These are phyloP conservation scores for Microctenopoma stevenorrisi DNA, from an alignment of 2,797 vertebrate species.

Conservation along the genomic window DNA sequence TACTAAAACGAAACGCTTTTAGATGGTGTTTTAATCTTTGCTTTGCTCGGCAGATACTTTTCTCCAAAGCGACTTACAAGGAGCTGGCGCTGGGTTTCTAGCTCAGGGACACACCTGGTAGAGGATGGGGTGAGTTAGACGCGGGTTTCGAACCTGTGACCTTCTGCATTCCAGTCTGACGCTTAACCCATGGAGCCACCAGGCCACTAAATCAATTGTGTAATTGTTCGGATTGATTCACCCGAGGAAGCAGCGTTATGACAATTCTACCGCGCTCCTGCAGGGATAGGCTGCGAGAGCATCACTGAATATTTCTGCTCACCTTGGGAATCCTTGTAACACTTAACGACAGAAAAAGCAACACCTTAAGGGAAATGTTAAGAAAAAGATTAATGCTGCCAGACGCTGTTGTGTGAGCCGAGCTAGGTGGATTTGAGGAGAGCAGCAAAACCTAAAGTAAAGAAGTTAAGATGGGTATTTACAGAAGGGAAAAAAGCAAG, in stretches of 20 bases:
- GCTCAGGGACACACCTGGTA: too few relatives aligned
- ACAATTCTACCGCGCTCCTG: background rate
- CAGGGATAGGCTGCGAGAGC: background rate
- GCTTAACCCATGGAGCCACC: too few relatives aligned
- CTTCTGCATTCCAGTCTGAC: too few relatives aligned
- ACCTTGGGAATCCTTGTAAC: constrained; percentile 1
- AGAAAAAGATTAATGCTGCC: constrained; percentile 1
- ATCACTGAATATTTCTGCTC: background rate
- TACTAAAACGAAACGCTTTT: too few relatives aligned
- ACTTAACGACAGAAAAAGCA: background rate
- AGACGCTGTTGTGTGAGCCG: constrained; percentile 2
- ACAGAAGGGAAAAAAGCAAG: constrained; percentile 8
- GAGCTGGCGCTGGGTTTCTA: too few relatives aligned
- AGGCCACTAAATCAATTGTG: too few relatives aligned
- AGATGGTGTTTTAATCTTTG: too few relatives aligned
- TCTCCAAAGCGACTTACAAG: too few relatives aligned
- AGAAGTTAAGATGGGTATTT: constrained; percentile 23
- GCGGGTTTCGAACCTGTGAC: too few relatives aligned
- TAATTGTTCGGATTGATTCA: background rate
- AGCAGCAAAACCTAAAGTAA: constrained; percentile 12
- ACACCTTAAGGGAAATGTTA: background rate
- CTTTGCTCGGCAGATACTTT: too few relatives aligned
- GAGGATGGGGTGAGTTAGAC: too few relatives aligned
- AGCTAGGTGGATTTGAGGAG: constrained; percentile 12
- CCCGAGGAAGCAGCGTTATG: background rate